Percentiles rank a stretch among this genome's conserved stretches.
Conservation (phyloP, 2,797 vertebrate species). For the Crenuchus spilurus region DNA sequence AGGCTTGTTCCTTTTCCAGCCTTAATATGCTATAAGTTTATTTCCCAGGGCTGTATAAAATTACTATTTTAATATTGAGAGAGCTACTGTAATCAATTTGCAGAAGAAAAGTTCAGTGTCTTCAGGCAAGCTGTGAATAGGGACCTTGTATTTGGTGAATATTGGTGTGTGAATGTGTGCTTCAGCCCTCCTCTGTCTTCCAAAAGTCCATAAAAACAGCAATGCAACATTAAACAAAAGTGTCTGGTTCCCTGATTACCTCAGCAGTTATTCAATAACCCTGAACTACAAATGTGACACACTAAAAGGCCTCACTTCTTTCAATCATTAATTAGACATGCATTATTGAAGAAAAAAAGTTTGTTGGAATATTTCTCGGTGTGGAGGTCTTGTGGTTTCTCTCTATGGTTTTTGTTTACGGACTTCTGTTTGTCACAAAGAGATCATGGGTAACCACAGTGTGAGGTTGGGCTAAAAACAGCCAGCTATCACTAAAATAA, state of each 20-base stretch:
- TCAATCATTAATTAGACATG: constrained; percentile 20
- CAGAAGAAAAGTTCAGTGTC: constrained; percentile 28
- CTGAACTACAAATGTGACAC: background rate
- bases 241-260: constrained; percentile 11
- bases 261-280: constrained; percentile 32
- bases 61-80: constrained; percentile 36
- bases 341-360: constrained; percentile 1
- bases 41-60: constrained; percentile 32
- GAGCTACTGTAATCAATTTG: constrained; percentile 44
- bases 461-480: constrained; percentile 39
- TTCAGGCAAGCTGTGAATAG: constrained; percentile 40
- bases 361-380: constrained; percentile 1
- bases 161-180: constrained; percentile 13
- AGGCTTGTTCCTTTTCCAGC: background rate
- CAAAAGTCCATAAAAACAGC: background rate
- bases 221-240: constrained; percentile 8
- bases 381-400: constrained; percentile 4
- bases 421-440: constrained; percentile 34
- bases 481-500: constrained; percentile 29
- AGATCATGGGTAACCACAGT: constrained; percentile 37
- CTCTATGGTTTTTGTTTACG: constrained; percentile 32
- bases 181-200: background rate
- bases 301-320: constrained; percentile 6
- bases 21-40: constrained; percentile 12
- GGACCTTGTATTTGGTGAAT: constrained; percentile 32